Percentiles rank a stretch among this genome's conserved stretches.
These are phyloP conservation scores for Oxyura jamaicensis DNA, from an alignment of 2,113 vertebrate species.

Conservation along the genomic window DNA sequence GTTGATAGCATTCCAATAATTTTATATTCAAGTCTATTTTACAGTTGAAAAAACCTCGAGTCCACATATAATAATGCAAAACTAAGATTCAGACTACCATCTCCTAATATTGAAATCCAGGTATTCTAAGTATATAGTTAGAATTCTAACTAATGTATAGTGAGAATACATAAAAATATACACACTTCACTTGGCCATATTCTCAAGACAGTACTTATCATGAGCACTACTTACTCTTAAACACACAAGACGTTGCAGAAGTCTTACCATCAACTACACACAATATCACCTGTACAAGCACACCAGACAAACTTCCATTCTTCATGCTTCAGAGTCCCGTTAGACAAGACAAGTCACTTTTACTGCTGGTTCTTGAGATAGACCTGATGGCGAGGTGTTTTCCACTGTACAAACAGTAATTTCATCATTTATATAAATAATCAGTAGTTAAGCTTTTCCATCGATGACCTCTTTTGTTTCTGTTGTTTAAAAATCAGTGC, in stretches of 20 bases:
- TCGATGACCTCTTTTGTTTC: neutral
- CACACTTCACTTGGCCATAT: neutral
- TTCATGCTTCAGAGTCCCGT: neutral
- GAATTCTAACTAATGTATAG: too few relatives aligned
- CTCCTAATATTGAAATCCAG: neutral
- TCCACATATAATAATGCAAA: neutral
- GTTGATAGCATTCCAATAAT: neutral
- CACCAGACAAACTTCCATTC: neutral
- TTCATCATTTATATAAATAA: neutral
- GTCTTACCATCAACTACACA: neutral
- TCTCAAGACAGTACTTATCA: neutral
- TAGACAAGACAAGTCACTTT: neutral
- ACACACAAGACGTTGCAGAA: neutral
- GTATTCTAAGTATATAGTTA: neutral
- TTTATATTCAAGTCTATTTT: neutral
- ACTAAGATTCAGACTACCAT: neutral
- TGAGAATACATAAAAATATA: too few relatives aligned
- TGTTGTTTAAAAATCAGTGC: neutral
- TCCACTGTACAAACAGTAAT: neutral
- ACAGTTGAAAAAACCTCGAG: neutral
- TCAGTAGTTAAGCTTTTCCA: neutral
- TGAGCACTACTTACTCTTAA: neutral
- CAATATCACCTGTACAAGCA: rapidly evolving
- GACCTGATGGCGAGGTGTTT: neutral
- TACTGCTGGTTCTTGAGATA: neutral